Evolutionary conservation across 2,113 vertebrate genomes (phyloP), one percentile per base, ranked within the genome.

Genomic region (Probosciger aterrimus): DNA sequence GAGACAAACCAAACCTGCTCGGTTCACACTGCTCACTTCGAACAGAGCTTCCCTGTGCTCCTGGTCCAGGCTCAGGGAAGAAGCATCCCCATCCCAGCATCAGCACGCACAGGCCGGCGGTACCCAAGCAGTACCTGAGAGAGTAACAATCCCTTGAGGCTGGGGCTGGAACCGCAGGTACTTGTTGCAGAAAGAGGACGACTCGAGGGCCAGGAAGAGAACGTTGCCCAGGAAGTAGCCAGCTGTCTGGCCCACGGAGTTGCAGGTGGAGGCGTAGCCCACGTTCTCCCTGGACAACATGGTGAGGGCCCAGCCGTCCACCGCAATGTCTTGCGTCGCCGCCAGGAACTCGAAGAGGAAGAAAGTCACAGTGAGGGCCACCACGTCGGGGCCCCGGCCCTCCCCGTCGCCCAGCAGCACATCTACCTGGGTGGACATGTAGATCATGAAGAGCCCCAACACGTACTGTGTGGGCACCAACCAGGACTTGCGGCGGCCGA

Each of bases 161-260:
- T 99, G 98, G 46, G 99, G 99, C 79, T 98, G 97, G 71, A 96
- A 96, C 37, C 99, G 98, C 96, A 99, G 97, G 95, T 99, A 99
- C 89, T 98, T 99, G 98, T 99, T 99, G 97, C 99, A 99, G 97
- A 99, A 99, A 80, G 99, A 98, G 9, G 99, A 93, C 11, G 99
- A 99, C 97, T 99, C 99, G 37, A 99, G 98, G 60, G 99, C 99
- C 92, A 99, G 95, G 97, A 99, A 99, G 33, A 99, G 98, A 43
- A 99, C 99, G 24, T 99, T 99, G 10, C 99, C 99, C 93, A 99
- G 96, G 97, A 99, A 99, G 96, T 99, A 99, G 10, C 99, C 99
- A 1, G 99, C 99, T 2, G 99, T 99, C 94, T 99, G 99, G 28
- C 99, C 99, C 92, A 99, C 99, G 0, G 99, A 99, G 97, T 99